Evolutionary conservation across 2,113 vertebrate species (phyloP).

Genomic region (Sitta europaea): DNA sequence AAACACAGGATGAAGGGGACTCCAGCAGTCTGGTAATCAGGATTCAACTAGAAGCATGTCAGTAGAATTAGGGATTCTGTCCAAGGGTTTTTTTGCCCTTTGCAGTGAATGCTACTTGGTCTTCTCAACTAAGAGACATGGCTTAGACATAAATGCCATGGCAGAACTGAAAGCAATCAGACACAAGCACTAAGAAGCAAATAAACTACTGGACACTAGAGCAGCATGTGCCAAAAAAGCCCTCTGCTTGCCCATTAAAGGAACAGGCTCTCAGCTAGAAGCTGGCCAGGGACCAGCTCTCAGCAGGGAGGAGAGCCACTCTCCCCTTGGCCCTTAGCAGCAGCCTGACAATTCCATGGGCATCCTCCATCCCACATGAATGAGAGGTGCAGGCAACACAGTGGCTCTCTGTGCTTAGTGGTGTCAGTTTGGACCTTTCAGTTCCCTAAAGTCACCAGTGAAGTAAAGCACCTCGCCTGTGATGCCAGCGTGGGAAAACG

Average conservation of each 20-base stretch:
- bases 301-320: accelerated
- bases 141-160: neutral
- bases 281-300: neutral
- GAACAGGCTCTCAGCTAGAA: neutral
- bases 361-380: neutral
- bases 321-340: neutral
- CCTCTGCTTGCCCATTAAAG: accelerated
- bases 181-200: neutral
- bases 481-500: neutral
- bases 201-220: neutral
- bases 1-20: neutral
- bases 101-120: accelerated
- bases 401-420: neutral
- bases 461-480: neutral
- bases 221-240: neutral
- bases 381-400: neutral
- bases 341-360: neutral
- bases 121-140: neutral
- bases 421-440: neutral
- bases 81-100: neutral
- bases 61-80: neutral
- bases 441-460: neutral
- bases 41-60: neutral
- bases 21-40: neutral
- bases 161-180: neutral